Conservation (phyloP, 2,113 vertebrate species). For the Carassius auratus region DNA sequence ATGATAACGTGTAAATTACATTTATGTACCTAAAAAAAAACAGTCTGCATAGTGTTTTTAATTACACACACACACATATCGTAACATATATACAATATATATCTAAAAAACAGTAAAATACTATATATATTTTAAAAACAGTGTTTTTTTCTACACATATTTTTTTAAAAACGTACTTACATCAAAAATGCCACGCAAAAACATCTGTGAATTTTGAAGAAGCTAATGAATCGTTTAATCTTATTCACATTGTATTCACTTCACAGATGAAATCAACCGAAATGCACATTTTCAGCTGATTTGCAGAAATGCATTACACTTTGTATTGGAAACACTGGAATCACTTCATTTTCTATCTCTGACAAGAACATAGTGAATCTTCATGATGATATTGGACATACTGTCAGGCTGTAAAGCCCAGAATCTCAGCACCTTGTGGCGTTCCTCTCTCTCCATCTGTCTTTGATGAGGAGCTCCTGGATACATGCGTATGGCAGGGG, state of each 20-base stretch:
- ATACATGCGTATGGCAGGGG: slow-evolving; percentile 60
- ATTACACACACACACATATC: too few relatives aligned
- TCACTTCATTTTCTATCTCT: background rate
- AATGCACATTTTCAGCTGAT: background rate
- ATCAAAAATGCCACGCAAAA: background rate
- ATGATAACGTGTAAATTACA: background rate
- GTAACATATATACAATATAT: too few relatives aligned
- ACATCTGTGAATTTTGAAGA: background rate
- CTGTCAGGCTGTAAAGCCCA: background rate
- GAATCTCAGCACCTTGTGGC: background rate
- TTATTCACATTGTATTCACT: background rate
- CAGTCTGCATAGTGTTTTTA: too few relatives aligned
- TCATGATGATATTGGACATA: background rate
- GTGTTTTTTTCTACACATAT: background rate
- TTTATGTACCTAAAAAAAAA: background rate
- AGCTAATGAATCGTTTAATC: background rate
- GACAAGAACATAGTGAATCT: background rate
- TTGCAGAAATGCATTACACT: background rate
- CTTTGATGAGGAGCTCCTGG: slow-evolving; percentile 68
- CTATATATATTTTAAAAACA: background rate
- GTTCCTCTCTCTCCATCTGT: slow-evolving; percentile 36
- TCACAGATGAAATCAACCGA: background rate
- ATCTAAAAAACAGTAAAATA: too few relatives aligned
- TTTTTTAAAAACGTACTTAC: background rate
- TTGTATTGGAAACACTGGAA: background rate